These are phyloP conservation scores for Lepas anatifera DNA, from an alignment of 2,888 invertebrate genomes.

Conservation along the genomic window DNA sequence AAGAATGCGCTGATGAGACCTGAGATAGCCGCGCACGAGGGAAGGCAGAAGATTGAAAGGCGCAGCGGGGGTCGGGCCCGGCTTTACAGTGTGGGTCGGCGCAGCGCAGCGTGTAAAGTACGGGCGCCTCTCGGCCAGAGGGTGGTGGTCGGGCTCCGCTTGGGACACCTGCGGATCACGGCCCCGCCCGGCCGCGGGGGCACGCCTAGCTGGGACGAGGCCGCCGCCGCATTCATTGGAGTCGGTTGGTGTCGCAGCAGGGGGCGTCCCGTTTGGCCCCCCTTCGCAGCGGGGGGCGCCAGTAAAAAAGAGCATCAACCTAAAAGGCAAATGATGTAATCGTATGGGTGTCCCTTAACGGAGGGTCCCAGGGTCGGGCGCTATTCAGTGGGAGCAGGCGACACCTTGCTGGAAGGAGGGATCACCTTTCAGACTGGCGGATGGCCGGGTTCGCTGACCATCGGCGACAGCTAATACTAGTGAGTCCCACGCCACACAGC, in stretches of 20 bases:
- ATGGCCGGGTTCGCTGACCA: background rate
- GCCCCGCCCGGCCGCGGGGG: background rate
- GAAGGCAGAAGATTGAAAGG: constrained; percentile 6
- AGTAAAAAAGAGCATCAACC: constrained; percentile 1
- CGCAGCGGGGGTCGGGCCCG: background rate
- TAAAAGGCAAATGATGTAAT: constrained; percentile 12
- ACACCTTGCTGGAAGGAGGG: background rate
- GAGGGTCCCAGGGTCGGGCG: background rate
- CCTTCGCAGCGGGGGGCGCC: background rate
- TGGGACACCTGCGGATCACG: background rate
- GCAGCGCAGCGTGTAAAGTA: background rate
- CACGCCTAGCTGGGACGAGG: background rate
- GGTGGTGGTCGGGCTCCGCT: background rate
- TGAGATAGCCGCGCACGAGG: constrained; percentile 6
- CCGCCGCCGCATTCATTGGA: background rate
- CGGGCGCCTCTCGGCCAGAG: background rate
- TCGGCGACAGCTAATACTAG: background rate
- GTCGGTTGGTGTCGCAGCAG: background rate
- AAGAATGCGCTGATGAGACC: constrained; percentile 3
- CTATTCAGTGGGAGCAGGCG: background rate
- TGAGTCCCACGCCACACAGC: too few relatives aligned
- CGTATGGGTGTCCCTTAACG: background rate
- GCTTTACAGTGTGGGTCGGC: background rate
- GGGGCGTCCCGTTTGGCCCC: constrained; percentile 9
- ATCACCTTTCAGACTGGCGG: background rate